A percentile compares a stretch with the other conserved stretches of the same genome.
Evolutionary conservation across 1,140 invertebrate species (phyloP).

Genomic region (Brachionus angularis): DNA sequence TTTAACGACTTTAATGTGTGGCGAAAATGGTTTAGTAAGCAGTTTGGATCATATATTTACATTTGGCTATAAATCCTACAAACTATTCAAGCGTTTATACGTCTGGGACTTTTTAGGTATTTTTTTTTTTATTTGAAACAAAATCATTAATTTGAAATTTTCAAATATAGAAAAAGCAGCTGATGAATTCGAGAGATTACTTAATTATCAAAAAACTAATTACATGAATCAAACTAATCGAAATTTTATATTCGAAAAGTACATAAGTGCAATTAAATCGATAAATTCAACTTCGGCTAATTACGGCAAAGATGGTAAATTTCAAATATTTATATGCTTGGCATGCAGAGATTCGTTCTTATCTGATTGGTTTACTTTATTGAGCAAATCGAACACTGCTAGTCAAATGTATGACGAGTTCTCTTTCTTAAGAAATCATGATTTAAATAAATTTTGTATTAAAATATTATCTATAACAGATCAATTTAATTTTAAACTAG

Average conservation of each 20-base stretch:
- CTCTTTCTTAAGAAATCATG: slow-evolving; percentile 29
- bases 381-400: slow-evolving; percentile 21
- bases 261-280: slow-evolving; percentile 61
- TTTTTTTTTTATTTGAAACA: slow-evolving; percentile 45
- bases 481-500: slow-evolving; percentile 41
- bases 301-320: slow-evolving; percentile 94
- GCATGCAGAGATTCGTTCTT: slow-evolving; percentile 49
- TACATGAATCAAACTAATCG: slow-evolving; percentile 48
- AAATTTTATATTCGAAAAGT: slow-evolving; percentile 56
- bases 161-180: slow-evolving; percentile 75
- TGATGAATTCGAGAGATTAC: slow-evolving; percentile 69
- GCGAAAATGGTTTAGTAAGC: slow-evolving; percentile 84
- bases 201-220: slow-evolving; percentile 53
- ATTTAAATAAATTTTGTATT: slow-evolving; percentile 37
- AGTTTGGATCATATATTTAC: slow-evolving; percentile 89
- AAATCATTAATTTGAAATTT: slow-evolving; percentile 50
- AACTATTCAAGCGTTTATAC: slow-evolving; percentile 89
- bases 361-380: slow-evolving; percentile 31
- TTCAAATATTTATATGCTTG: slow-evolving; percentile 90
- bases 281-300: slow-evolving; percentile 76
- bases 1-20: slow-evolving; percentile 85
- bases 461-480: slow-evolving; percentile 30
- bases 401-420: slow-evolving; percentile 42
- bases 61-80: slow-evolving; percentile 71
- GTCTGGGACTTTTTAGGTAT: slow-evolving; percentile 95